A percentile compares a stretch with the other conserved stretches of the same genome.
phyloP scores from a whole-genome alignment of 2,113 vertebrate species.

The Ardeotis arabs region DNA sequence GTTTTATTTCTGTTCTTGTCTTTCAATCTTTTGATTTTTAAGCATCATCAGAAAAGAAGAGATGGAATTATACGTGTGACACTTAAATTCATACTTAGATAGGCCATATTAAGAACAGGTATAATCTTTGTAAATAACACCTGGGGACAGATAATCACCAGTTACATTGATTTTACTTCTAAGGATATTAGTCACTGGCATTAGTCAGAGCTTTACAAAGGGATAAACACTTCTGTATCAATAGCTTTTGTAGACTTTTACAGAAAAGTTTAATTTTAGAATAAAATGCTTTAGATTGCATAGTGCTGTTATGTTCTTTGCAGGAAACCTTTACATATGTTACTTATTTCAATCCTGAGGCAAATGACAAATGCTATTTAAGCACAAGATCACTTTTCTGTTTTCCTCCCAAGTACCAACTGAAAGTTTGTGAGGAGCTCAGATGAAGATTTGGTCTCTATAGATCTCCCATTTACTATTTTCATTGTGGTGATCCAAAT shows the following conservation, averaged over 20 bases:
- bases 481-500: not conserved
- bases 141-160: slow-evolving; percentile 7
- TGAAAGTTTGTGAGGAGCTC: not conserved
- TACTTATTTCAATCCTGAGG: not conserved
- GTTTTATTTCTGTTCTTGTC: not conserved
- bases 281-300: not conserved
- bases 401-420: not conserved
- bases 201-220: slow-evolving; percentile 19
- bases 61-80: not conserved
- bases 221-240: not conserved
- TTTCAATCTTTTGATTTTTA: not conserved
- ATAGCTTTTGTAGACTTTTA: not conserved
- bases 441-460: not conserved
- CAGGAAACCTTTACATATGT: not conserved
- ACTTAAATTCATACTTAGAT: not conserved
- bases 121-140: slow-evolving; percentile 28
- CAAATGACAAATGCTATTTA: not conserved
- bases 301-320: not conserved
- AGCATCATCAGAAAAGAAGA: not conserved
- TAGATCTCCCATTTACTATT: not conserved
- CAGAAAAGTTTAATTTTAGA: not conserved
- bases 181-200: slow-evolving; percentile 7
- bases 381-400: not conserved
- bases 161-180: not conserved
- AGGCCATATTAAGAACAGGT: not conserved